Percentiles rank a stretch among this genome's conserved stretches.
Conservation (phyloP, 2,113 vertebrate species). For the Australoheros scitulus region DNA sequence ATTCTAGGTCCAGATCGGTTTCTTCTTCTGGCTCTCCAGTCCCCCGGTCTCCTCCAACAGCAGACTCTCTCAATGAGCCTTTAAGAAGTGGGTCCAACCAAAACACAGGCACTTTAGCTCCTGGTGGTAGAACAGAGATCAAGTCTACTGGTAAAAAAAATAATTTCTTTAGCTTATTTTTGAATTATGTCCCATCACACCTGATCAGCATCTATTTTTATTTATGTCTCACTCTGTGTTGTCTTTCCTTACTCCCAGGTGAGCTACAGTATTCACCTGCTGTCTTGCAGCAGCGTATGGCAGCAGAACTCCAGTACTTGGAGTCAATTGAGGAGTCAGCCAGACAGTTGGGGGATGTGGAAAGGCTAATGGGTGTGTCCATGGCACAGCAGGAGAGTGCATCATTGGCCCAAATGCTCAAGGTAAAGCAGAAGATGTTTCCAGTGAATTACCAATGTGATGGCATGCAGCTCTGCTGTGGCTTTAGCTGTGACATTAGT, state of each 20-base stretch:
- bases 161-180: background rate
- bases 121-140: conserved; percentile 19
- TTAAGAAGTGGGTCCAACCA: conserved; percentile 48
- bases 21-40: conserved; percentile 70
- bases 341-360: conserved; percentile 88
- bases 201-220: background rate
- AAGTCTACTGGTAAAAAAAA: conserved; percentile 43
- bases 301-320: conserved; percentile 90
- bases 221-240: background rate
- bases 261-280: conserved; percentile 87
- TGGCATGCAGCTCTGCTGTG: background rate
- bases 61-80: conserved; percentile 58
- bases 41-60: conserved; percentile 69
- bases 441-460: background rate
- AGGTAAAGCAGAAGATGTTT: conserved; percentile 77
- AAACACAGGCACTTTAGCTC: conserved; percentile 5
- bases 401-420: conserved; percentile 92
- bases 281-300: conserved; percentile 88
- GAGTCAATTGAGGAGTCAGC: conserved; percentile 91
- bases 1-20: conserved; percentile 69
- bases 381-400: conserved; percentile 93
- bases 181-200: background rate
- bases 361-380: conserved; percentile 86
- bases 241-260: conserved; percentile 63
- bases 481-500: background rate